phyloP scores from a whole-genome alignment of 2,888 invertebrate genomes.

The Iselma pallidipennis region DNA sequence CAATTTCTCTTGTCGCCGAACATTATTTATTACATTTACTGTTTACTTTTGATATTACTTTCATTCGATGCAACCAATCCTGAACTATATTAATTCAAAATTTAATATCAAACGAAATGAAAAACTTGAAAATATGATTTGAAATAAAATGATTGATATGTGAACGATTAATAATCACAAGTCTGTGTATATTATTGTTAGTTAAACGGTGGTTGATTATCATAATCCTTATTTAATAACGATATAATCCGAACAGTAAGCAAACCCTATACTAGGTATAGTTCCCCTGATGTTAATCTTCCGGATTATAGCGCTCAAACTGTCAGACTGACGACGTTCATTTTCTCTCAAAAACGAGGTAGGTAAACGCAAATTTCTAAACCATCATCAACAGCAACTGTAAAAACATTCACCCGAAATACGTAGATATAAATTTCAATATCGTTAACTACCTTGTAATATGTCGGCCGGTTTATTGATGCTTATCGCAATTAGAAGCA shows the following conservation, averaged over 20 bases:
- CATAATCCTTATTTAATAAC: slow-evolving; percentile 31
- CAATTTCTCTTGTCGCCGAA: no score
- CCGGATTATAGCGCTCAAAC: slow-evolving; percentile 31
- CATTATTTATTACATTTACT: no score
- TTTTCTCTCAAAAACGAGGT: background rate
- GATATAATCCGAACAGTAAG: slow-evolving; percentile 18
- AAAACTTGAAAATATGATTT: background rate
- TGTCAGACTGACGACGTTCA: slow-evolving; percentile 13
- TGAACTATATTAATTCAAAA: no score
- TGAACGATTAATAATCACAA: background rate
- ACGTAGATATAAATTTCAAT: background rate
- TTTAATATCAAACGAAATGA: no score
- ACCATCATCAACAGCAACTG: background rate
- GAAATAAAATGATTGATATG: background rate
- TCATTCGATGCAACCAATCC: no score
- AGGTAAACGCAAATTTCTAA: background rate
- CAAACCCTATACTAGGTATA: slow-evolving; percentile 13
- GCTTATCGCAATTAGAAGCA: slow-evolving; percentile 4
- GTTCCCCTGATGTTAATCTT: slow-evolving; percentile 21
- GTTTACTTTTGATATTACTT: no score
- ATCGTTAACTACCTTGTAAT: no score
- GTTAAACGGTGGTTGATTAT: slow-evolving; percentile 30
- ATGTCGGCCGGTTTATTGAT: background rate
- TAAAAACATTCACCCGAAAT: background rate
- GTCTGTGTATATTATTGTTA: slow-evolving; percentile 15